Conservation (phyloP, 2,888 invertebrate genomes). For the Craniophora ligustri region DNA sequence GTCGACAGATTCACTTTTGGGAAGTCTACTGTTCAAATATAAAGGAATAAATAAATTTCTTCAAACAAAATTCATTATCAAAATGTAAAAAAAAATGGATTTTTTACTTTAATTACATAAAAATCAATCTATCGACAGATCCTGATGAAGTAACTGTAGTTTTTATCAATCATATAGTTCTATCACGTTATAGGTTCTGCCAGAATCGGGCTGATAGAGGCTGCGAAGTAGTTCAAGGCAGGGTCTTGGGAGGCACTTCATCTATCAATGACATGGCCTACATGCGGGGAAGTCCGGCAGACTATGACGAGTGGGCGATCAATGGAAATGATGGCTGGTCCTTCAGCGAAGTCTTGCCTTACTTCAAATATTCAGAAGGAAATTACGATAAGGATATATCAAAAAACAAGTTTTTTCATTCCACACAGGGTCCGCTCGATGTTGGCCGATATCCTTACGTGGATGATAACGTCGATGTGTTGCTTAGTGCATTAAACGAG, state of each 20-base stretch:
- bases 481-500: slow-evolving; percentile 81
- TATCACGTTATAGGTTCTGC: slow-evolving; percentile 76
- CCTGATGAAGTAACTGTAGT: slow-evolving; percentile 50
- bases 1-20: slow-evolving; percentile 42
- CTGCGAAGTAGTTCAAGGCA: slow-evolving; percentile 81
- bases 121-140: slow-evolving; percentile 45
- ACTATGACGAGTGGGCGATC: slow-evolving; percentile 83
- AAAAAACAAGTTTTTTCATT: slow-evolving; percentile 80
- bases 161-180: slow-evolving; percentile 63
- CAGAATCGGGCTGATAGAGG: slow-evolving; percentile 72
- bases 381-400: slow-evolving; percentile 83
- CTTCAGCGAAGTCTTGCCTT: slow-evolving; percentile 77
- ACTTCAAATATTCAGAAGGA: slow-evolving; percentile 85
- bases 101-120: background rate
- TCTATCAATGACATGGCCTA: slow-evolving; percentile 84
- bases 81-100: background rate
- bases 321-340: slow-evolving; percentile 83
- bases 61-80: background rate
- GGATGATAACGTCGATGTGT: slow-evolving; percentile 80
- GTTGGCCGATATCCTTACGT: slow-evolving; percentile 81
- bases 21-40: background rate
- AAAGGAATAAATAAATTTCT: background rate
- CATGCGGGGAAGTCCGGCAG: slow-evolving; percentile 82
- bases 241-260: slow-evolving; percentile 81
- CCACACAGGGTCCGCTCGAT: slow-evolving; percentile 82